phyloP scores from a whole-genome alignment of 2,888 invertebrate genomes.

The Arrhopalites spinosus region DNA sequence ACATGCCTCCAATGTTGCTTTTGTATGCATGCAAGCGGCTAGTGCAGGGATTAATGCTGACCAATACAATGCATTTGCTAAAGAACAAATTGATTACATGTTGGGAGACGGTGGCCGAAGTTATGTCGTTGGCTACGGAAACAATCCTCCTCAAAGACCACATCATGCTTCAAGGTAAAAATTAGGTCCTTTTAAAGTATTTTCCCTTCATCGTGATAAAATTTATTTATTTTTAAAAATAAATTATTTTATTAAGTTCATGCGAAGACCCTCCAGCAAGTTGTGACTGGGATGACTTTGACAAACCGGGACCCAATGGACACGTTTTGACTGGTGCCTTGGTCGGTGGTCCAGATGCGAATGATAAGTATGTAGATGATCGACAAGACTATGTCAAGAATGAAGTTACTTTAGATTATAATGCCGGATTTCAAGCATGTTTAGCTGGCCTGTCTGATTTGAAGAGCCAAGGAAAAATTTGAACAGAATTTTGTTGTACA shows the following conservation, averaged over 20 bases:
- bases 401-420: constrained; percentile 66
- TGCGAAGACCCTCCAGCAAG: constrained; percentile 62
- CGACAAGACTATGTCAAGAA: constrained; percentile 65
- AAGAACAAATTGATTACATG: constrained; percentile 65
- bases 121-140: constrained; percentile 65
- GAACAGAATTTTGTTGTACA: no score
- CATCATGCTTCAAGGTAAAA: constrained; percentile 59
- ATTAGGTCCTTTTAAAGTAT: not conserved
- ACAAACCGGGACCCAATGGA: constrained; percentile 61
- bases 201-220: not conserved
- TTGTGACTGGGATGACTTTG: constrained; percentile 62
- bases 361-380: constrained; percentile 63
- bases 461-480: not conserved
- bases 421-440: constrained; percentile 65
- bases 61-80: constrained; percentile 62
- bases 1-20: constrained; percentile 48
- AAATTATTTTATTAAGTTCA: constrained; percentile 59
- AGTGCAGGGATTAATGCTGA: constrained; percentile 58
- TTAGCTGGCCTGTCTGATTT: constrained; percentile 60
- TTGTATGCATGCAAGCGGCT: constrained; percentile 62
- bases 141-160: constrained; percentile 63
- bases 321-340: constrained; percentile 65
- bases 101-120: constrained; percentile 64
- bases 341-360: constrained; percentile 65
- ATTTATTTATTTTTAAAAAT: not conserved